These are phyloP conservation scores for Clarias magur DNA, from an alignment of 2,113 vertebrate genomes.

Conservation along the genomic window DNA sequence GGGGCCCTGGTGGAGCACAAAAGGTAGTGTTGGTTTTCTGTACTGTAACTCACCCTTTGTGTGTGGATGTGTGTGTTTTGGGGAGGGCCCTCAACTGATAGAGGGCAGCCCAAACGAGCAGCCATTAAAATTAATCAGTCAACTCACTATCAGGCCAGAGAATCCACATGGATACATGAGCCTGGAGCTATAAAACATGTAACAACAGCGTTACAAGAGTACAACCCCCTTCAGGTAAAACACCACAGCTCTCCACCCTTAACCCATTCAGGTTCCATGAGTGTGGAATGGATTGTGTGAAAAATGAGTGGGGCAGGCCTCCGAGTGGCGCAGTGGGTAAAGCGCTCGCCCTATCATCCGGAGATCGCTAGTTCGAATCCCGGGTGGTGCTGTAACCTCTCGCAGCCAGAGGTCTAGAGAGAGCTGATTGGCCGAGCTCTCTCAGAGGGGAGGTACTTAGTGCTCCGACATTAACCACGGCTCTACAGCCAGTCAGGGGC, in stretches of 20 bases:
- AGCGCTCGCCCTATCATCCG: too few species aligned
- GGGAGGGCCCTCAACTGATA: conserved; percentile 9
- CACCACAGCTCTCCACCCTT: not conserved
- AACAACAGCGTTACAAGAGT: conserved; percentile 38
- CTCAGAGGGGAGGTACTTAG: too few species aligned
- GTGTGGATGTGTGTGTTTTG: not conserved
- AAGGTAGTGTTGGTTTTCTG: conserved; percentile 18
- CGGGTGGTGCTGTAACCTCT: too few species aligned
- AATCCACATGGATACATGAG: conserved; percentile 47
- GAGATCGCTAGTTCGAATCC: too few species aligned
- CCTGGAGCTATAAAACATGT: conserved; percentile 33
- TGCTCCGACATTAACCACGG: too few species aligned
- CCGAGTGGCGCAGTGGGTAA: too few species aligned
- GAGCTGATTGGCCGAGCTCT: too few species aligned
- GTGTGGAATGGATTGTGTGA: not conserved
- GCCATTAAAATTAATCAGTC: conserved; percentile 53
- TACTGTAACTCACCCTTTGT: conserved; percentile 13
- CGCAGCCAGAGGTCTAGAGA: too few species aligned
- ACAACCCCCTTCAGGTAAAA: conserved; percentile 10
- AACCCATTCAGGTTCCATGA: not conserved
- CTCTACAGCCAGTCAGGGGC: too few species aligned
- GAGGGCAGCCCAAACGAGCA: conserved; percentile 32
- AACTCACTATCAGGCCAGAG: conserved; percentile 32
- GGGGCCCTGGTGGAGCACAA: conserved; percentile 20
- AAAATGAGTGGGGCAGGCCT: too few species aligned